Conservation (phyloP, 2,797 vertebrate species). For the Mallotus villosus region DNA sequence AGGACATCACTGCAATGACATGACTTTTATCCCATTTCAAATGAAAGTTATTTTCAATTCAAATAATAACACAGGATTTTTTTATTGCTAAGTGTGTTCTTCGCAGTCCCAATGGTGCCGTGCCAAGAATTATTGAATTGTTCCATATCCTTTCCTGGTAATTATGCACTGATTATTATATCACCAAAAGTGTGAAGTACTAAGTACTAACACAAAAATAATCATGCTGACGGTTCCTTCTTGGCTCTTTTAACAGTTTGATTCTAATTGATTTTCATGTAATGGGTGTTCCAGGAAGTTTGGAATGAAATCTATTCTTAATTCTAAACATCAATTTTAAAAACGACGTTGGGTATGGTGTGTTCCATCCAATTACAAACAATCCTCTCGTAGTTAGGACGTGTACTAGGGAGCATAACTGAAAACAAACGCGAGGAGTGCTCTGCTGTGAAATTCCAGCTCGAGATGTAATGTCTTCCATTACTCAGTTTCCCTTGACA, state of each 20-base stretch:
- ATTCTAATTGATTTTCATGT: not conserved
- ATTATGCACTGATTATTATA: too few relatives aligned
- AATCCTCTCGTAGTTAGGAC: not conserved
- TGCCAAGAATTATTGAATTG: not conserved
- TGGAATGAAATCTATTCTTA: too few relatives aligned
- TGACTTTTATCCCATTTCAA: not conserved
- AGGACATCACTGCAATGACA: not conserved
- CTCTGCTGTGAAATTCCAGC: conserved; percentile 7
- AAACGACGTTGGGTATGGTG: not conserved
- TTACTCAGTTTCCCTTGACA: conserved; percentile 21
- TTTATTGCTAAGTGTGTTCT: not conserved
- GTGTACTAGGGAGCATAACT: not conserved
- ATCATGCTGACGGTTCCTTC: too few relatives aligned
- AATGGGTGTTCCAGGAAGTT: not conserved
- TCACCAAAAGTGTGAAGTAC: too few relatives aligned
- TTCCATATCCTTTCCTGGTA: not conserved
- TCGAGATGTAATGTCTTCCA: conserved; percentile 20
- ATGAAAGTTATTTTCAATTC: not conserved
- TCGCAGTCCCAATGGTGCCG: not conserved
- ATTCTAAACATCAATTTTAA: not conserved
- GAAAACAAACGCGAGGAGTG: not conserved
- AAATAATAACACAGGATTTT: not conserved
- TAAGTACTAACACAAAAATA: too few relatives aligned
- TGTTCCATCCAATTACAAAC: conserved; percentile 2
- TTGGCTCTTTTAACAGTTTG: too few relatives aligned